These are phyloP conservation scores for Athalia circularis DNA, from an alignment of 2,888 invertebrate species.

Conservation along the genomic window DNA sequence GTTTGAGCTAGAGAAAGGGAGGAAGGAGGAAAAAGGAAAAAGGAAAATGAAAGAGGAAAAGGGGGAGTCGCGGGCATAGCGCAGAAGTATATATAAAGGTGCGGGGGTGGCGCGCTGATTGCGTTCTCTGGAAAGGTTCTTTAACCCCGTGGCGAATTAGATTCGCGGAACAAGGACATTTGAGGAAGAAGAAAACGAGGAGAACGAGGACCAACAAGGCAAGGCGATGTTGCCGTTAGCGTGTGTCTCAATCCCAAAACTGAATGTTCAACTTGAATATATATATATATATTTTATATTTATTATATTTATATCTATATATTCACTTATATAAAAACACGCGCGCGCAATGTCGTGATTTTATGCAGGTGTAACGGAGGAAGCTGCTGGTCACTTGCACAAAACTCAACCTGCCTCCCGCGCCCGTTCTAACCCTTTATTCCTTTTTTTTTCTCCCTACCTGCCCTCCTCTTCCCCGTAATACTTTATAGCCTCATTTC, in stretches of 20 bases:
- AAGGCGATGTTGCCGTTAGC: background rate
- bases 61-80: no score
- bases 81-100: no score
- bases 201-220: background rate
- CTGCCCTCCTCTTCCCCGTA: no score
- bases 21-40: background rate
- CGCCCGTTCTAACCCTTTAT: background rate
- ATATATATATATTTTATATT: no score
- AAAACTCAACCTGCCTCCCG: background rate
- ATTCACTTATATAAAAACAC: background rate
- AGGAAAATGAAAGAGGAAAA: no score
- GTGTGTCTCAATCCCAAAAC: background rate
- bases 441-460: background rate
- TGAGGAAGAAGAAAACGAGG: constrained; percentile 6
- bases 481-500: no score
- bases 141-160: constrained; percentile 33
- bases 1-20: background rate
- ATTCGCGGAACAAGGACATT: background rate
- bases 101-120: constrained; percentile 14
- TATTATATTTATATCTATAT: background rate
- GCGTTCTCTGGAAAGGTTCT: constrained; percentile 38
- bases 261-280: no score
- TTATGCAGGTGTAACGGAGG: background rate
- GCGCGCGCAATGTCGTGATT: constrained; percentile 14
- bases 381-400: background rate